phyloP scores from a whole-genome alignment of 2,888 invertebrate genomes.

The Epiblema foenella region DNA sequence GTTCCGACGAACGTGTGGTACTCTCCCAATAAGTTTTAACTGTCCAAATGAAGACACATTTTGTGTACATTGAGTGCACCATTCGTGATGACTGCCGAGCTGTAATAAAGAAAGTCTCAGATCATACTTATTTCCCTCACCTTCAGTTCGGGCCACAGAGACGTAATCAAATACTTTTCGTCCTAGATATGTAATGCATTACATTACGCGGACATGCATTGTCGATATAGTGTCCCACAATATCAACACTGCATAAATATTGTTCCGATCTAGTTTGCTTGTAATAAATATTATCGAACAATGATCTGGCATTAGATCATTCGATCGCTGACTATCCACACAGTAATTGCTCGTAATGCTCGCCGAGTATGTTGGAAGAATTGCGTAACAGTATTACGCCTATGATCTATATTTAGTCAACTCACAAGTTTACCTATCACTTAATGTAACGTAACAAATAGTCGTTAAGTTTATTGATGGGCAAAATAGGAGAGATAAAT shows the following conservation, averaged over 20 bases:
- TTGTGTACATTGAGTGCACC: too few relatives aligned
- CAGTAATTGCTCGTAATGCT: slow-evolving; percentile 29
- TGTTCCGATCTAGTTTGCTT: slow-evolving; percentile 20
- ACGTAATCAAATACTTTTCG: too few relatives aligned
- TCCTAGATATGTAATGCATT: not conserved
- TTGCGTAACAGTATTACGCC: slow-evolving; percentile 40
- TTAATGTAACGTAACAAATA: slow-evolving; percentile 23
- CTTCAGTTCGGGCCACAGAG: not conserved
- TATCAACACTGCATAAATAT: slow-evolving; percentile 18
- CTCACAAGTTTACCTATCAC: slow-evolving; percentile 20
- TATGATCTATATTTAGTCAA: slow-evolving; percentile 35
- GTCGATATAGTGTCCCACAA: not conserved
- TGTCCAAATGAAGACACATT: too few relatives aligned
- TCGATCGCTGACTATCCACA: slow-evolving; percentile 13
- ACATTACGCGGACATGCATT: not conserved
- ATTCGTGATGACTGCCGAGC: too few relatives aligned
- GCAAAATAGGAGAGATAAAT: not conserved
- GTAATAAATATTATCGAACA: slow-evolving; percentile 43
- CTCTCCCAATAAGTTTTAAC: not conserved
- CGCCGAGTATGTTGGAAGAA: slow-evolving; percentile 30
- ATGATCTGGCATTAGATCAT: slow-evolving; percentile 30
- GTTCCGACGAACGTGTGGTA: too few relatives aligned
- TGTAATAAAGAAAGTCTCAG: not conserved
- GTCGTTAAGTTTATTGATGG: slow-evolving; percentile 13
- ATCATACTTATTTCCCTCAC: not conserved